These are phyloP conservation scores for Pocillopora grandis DNA, from an alignment of 92 coral and sea anemone genomes.

Conservation along the genomic window DNA sequence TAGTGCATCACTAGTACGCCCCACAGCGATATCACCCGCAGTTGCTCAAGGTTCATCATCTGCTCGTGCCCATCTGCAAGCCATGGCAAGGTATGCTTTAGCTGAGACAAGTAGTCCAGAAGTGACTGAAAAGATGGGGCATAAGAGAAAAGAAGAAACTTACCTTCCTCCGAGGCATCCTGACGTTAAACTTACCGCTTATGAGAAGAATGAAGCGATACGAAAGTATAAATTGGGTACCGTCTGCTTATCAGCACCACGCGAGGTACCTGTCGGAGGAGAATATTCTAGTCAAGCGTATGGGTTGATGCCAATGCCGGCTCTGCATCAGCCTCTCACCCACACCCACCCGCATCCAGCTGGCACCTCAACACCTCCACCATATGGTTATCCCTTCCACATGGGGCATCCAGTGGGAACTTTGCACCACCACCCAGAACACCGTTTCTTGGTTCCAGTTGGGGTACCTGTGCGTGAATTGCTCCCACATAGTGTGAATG, in stretches of 20 bases:
- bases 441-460: conserved; percentile 57
- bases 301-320: conserved; percentile 50
- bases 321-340: conserved; percentile 57
- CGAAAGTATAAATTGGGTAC: conserved; percentile 68
- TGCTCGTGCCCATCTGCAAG: conserved; percentile 84
- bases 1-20: conserved; percentile 29
- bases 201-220: conserved; percentile 89
- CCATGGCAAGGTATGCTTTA: conserved; percentile 66
- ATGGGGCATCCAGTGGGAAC: conserved; percentile 50
- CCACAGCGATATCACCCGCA: conserved; percentile 36
- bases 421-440: conserved; percentile 67
- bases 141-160: conserved; percentile 49
- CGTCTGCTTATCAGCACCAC: conserved; percentile 65
- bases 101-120: conserved; percentile 56
- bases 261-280: conserved; percentile 64
- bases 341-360: conserved; percentile 53
- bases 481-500: conserved; percentile 67
- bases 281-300: conserved; percentile 60
- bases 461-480: conserved; percentile 64
- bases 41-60: conserved; percentile 49
- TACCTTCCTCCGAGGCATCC: conserved; percentile 75
- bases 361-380: conserved; percentile 58
- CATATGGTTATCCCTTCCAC: conserved; percentile 51
- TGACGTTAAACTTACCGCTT: conserved; percentile 76
- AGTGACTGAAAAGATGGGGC: conserved; percentile 49